A percentile compares a stretch with the other conserved stretches of the same genome.
Conservation (phyloP, 2,113 vertebrate species). For the Leptobrachium ailaonicum region DNA sequence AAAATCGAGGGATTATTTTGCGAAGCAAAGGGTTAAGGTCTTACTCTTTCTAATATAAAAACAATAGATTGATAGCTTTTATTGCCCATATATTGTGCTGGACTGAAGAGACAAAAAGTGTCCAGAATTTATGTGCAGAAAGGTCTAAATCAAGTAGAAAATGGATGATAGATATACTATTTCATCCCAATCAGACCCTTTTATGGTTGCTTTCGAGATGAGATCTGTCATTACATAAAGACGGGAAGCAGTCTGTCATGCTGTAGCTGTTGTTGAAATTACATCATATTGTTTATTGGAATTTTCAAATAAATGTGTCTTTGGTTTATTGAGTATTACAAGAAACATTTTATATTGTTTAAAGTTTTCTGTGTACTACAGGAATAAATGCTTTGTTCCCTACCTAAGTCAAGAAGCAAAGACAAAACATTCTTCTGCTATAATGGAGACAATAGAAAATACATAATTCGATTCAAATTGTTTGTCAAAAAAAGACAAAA, state of each 20-base stretch:
- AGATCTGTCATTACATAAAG: conserved; percentile 46
- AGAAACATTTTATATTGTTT: conserved; percentile 46
- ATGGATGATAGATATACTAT: conserved; percentile 33
- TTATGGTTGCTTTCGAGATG: conserved; percentile 39
- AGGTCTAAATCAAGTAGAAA: conserved; percentile 40
- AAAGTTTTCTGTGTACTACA: conserved; percentile 30
- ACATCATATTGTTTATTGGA: conserved; percentile 48
- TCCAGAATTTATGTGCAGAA: conserved; percentile 42
- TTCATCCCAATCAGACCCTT: conserved; percentile 44
- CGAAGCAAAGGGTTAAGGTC: not conserved
- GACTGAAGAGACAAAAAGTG: conserved; percentile 42
- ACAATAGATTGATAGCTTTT: conserved; percentile 39
- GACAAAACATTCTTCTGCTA: not conserved
- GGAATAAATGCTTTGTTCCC: conserved; percentile 6
- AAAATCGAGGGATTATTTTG: too few relatives aligned
- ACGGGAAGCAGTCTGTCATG: conserved; percentile 39
- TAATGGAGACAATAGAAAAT: too few relatives aligned
- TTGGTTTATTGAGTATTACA: conserved; percentile 45
- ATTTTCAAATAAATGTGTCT: conserved; percentile 47
- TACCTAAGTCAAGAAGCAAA: conserved; percentile 1
- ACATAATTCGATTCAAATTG: too few relatives aligned
- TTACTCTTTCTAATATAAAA: conserved; percentile 13
- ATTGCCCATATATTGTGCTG: conserved; percentile 37
- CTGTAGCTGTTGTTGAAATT: conserved; percentile 37
- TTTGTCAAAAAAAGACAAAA: too few relatives aligned